Percentiles rank a stretch among this genome's conserved stretches.
Evolutionary conservation across 2,797 vertebrate genomes (phyloP).

Genomic region (Euthynnus affinis): DNA sequence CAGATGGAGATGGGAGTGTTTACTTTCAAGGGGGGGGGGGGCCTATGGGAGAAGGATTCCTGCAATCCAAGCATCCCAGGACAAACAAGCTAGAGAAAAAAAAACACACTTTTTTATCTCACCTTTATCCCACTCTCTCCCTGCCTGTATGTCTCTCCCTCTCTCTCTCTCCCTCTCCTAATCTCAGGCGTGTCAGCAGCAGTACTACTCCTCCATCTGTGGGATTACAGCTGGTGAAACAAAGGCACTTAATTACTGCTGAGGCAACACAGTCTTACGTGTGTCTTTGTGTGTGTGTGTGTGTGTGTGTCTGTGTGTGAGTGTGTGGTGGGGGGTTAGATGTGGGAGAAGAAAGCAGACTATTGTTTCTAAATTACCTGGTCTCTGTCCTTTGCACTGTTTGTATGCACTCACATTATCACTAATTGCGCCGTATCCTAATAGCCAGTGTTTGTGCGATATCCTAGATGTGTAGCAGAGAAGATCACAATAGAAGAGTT

Average conservation of each 20-base stretch:
- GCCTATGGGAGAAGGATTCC: constrained; percentile 34
- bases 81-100: constrained; percentile 24
- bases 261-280: constrained; percentile 62
- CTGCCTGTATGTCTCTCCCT: constrained; percentile 17
- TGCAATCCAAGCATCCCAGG: constrained; percentile 21
- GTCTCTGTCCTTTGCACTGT: constrained; percentile 35
- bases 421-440: constrained; percentile 41
- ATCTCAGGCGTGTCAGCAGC: constrained; percentile 76
- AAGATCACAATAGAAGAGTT: constrained; percentile 17
- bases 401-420: constrained; percentile 27
- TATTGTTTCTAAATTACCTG: constrained; percentile 48
- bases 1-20: constrained; percentile 44
- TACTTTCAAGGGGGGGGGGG: constrained; percentile 26
- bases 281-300: constrained; percentile 32
- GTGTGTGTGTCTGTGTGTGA: constrained; percentile 19
- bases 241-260: constrained; percentile 80
- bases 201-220: constrained; percentile 72
- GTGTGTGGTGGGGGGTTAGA: background rate
- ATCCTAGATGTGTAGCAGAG: no score
- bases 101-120: constrained; percentile 31
- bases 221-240: constrained; percentile 78
- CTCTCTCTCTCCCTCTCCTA: constrained; percentile 40
- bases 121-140: constrained; percentile 42
- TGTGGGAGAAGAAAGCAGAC: constrained; percentile 14
- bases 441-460: background rate